These are phyloP conservation scores for Steromphala cineraria DNA, from an alignment of 2,888 invertebrate species.

Conservation along the genomic window DNA sequence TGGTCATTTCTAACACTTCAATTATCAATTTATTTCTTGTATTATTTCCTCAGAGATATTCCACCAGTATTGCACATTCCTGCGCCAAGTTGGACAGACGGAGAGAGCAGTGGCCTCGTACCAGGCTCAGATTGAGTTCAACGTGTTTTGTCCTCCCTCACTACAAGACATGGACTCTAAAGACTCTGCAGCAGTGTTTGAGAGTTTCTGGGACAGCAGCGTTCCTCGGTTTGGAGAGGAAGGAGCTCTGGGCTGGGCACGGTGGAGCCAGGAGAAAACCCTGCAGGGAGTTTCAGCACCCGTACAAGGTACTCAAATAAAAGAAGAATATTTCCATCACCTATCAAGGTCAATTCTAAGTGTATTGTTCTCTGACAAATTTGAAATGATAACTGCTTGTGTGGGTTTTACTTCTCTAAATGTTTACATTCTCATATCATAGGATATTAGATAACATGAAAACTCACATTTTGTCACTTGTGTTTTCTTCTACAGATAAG, in stretches of 20 bases:
- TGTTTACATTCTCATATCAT: no score
- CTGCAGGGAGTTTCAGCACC: not conserved
- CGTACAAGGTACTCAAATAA: not conserved
- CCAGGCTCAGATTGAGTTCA: conserved; percentile 76
- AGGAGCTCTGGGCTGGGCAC: conserved; percentile 72
- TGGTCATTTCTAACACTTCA: not conserved
- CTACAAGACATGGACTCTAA: conserved; percentile 48
- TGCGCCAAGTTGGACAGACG: conserved; percentile 73
- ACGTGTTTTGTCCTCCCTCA: conserved; percentile 70
- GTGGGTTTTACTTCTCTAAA: not conserved
- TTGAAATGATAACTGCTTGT: no score
- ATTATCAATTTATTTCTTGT: not conserved
- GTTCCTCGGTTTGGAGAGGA: conserved; percentile 74
- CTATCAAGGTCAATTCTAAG: no score
- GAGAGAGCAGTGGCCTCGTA: conserved; percentile 75
- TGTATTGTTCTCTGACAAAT: no score
- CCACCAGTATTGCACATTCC: conserved; percentile 69
- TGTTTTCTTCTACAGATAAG: conserved; percentile 37
- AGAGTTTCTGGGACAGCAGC: conserved; percentile 76
- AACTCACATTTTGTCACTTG: not conserved
- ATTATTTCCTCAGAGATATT: conserved; percentile 68
- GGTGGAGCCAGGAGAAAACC: conserved; percentile 52
- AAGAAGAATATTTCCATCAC: no score
- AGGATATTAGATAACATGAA: no score
- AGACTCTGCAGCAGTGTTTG: conserved; percentile 68